Base-by-base conservation (phyloP, 2,797 vertebrate genomes). In the Anabacerthia variegaticeps region DNA sequence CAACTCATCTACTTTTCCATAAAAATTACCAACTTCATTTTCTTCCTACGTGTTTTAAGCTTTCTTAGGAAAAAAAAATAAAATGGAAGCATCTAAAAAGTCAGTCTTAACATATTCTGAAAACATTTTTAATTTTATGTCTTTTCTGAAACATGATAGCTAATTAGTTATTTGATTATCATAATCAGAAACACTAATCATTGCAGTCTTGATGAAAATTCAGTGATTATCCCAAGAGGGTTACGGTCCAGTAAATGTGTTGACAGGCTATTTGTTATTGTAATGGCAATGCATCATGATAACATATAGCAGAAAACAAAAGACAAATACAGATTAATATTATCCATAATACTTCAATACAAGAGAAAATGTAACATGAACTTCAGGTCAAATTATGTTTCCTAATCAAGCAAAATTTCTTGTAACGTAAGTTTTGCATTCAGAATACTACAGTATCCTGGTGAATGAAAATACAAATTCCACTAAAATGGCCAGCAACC, bases 121-220 rank as follows among this genome's bases (percentile, higher is more conserved):
- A 95, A 97, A 88, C 32, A 93, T 73, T 94, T 96, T 86, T 83
- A 81, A 82, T 96, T 80, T 85, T 86, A 63, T 96, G 20, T 91
- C 74, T 84, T 97, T 97, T 97, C 96, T 97, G 93, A 97, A 97
- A 97, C 81, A 96, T 91, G 95, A 96, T 95, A 92, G 95, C 94
- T 97, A 98, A 98, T 98, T 97, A 98, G 96, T 97, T 97, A 97
- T 97, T 97, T 98, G 96, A 98, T 98, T 98, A 97, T 97, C 92
- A 97, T 98, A 98, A 98, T 98, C 94, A 98, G 94, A 97, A 98
- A 96, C 95, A 97, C 94, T 97, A 98, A 98, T 98, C 93, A 97
- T 80, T 96, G 66, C 80, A 97, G 93, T 96, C 97, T 97, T 98
- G 95, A 98, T 98, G 97, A 97, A 97, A 98, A 98, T 97, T 95